phyloP scores from a whole-genome alignment of 1,140 invertebrate genomes.

The Trichoplusia ni region DNA sequence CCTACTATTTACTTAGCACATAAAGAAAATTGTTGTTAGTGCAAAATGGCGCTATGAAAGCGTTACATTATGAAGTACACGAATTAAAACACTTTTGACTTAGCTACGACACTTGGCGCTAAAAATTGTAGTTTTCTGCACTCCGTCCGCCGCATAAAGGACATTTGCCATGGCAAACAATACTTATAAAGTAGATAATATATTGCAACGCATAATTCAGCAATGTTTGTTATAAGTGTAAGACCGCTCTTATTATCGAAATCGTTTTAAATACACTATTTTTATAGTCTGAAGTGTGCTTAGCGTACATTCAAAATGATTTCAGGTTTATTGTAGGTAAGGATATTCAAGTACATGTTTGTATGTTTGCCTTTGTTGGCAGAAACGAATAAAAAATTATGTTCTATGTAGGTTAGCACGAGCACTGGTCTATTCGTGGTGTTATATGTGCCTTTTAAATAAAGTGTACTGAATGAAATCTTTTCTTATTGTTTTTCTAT shows the following conservation, averaged over 20 bases:
- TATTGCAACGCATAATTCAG: constrained; percentile 4
- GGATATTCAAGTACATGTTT: constrained; percentile 11
- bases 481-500: neutral
- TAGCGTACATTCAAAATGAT: neutral
- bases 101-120: too few relatives aligned
- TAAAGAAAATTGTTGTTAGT: too few relatives aligned
- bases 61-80: too few relatives aligned
- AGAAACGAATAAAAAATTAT: neutral
- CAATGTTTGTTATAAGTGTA: constrained; percentile 5
- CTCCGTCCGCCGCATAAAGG: constrained; percentile 3
- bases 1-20: too few relatives aligned
- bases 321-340: neutral
- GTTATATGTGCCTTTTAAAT: constrained; percentile 21
- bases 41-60: too few relatives aligned
- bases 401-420: constrained; percentile 12
- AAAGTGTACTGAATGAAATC: neutral
- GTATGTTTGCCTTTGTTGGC: neutral
- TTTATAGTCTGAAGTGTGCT: neutral
- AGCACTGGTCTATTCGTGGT: constrained; percentile 10
- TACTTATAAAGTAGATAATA: neutral
- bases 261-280: neutral
- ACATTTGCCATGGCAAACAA: neutral
- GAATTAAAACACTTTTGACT: too few relatives aligned
- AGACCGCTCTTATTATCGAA: neutral
- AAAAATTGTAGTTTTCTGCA: constrained; percentile 16